Conservation (phyloP, 2,888 invertebrate species). For the Acrocyrtus sp. region DNA sequence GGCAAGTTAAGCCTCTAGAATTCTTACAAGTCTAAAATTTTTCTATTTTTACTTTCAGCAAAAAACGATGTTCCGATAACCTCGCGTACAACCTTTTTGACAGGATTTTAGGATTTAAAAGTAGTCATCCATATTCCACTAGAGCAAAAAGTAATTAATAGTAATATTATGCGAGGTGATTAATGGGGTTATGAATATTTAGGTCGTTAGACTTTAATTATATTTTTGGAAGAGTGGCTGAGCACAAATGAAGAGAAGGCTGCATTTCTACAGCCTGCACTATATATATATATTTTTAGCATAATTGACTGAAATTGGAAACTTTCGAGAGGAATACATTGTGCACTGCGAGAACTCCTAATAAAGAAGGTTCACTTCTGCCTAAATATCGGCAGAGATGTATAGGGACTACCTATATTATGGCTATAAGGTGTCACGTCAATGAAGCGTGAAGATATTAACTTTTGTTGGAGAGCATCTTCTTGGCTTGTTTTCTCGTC, state of each 20-base stretch:
- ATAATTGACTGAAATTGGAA: not conserved
- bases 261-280: not conserved
- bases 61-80: no score
- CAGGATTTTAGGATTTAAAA: no score
- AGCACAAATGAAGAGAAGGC: not conserved
- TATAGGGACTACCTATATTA: no score
- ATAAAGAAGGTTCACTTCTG: not conserved
- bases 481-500: no score
- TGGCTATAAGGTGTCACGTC: no score
- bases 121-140: slow-evolving; percentile 15
- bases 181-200: slow-evolving; percentile 28
- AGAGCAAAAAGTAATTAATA: slow-evolving; percentile 29
- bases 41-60: not conserved
- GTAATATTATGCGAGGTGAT: slow-evolving; percentile 30
- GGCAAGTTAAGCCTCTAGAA: not conserved
- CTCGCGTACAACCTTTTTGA: no score
- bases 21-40: not conserved
- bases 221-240: not conserved
- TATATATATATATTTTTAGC: not conserved
- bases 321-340: not conserved
- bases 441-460: no score
- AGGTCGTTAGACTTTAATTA: not conserved
- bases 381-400: no score
- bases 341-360: not conserved
- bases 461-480: no score